Conservation (phyloP, 2,888 invertebrate species). For the Agrochola litura region DNA sequence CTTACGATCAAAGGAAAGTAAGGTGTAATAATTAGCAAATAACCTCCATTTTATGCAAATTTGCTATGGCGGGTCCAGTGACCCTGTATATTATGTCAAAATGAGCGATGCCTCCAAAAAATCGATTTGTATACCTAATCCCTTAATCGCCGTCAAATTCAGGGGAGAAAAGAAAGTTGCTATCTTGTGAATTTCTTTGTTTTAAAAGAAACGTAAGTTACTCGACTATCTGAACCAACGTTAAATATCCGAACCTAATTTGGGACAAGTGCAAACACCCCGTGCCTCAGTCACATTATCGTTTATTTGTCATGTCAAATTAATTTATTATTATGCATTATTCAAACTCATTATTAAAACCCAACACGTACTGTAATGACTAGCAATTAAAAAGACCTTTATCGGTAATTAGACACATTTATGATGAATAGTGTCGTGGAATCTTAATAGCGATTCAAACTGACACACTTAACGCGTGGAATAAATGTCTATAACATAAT, state of each 20-base stretch:
- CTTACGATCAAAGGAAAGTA: too few species aligned
- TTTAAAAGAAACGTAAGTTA: neutral
- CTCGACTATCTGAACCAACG: slow-evolving; percentile 1
- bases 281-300: neutral
- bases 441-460: slow-evolving; percentile 43
- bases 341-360: slow-evolving; percentile 30
- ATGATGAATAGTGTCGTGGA: slow-evolving; percentile 44
- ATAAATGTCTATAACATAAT: slow-evolving; percentile 51
- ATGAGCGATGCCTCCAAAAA: neutral
- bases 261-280: slow-evolving; percentile 4
- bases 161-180: slow-evolving; percentile 1
- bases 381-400: slow-evolving; percentile 35
- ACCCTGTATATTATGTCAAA: neutral
- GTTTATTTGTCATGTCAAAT: slow-evolving; percentile 10
- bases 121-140: neutral
- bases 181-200: slow-evolving; percentile 9
- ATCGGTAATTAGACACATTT: slow-evolving; percentile 37
- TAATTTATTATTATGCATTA: slow-evolving; percentile 43
- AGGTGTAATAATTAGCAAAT: too few species aligned
- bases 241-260: slow-evolving; percentile 11
- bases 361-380: slow-evolving; percentile 22
- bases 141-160: neutral
- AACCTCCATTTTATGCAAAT: too few species aligned
- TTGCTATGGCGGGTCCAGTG: too few species aligned
- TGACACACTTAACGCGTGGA: slow-evolving; percentile 41